A percentile compares a stretch with the other conserved stretches of the same genome.
phyloP scores from a whole-genome alignment of 2,113 vertebrate genomes.

The Conger conger region DNA sequence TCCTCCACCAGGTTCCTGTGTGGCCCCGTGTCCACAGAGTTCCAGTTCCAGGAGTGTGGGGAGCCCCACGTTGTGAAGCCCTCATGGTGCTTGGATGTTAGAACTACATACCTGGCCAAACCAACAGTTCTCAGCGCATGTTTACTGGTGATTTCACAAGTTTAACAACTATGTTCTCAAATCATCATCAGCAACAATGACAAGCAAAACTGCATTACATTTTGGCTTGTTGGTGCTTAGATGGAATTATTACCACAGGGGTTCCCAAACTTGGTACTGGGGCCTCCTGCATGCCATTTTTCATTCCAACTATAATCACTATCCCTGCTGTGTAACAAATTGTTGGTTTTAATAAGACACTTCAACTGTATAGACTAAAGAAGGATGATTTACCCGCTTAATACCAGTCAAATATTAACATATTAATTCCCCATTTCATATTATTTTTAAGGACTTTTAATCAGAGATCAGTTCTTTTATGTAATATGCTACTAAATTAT shows the following conservation, averaged over 20 bases:
- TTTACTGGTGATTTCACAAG: neutral
- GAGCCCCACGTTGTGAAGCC: constrained; percentile 94
- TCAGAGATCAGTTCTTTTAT: too few species aligned
- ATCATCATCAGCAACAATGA: too few species aligned
- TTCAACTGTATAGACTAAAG: too few species aligned
- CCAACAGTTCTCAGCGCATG: neutral
- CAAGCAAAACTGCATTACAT: neutral
- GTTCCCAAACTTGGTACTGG: neutral
- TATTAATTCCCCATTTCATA: too few species aligned
- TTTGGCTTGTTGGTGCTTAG: neutral
- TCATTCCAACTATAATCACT: neutral
- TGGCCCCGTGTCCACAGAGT: constrained; percentile 82
- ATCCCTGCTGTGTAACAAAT: neutral
- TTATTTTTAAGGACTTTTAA: too few species aligned
- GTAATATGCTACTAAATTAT: too few species aligned
- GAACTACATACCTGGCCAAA: constrained; percentile 83
- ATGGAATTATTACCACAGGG: neutral
- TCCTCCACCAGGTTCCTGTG: constrained; percentile 88
- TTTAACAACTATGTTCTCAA: too few species aligned
- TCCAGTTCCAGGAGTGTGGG: constrained; percentile 91
- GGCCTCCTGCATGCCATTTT: neutral
- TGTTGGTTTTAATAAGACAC: neutral
- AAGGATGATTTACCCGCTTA: too few species aligned
- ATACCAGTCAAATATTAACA: too few species aligned
- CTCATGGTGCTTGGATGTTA: constrained; percentile 93